Evolutionary conservation across 53 echinoderm and acorn worm species (phyloP), one percentile per base, ranked within the genome.

Genomic region (Pentamera pediparva): DNA sequence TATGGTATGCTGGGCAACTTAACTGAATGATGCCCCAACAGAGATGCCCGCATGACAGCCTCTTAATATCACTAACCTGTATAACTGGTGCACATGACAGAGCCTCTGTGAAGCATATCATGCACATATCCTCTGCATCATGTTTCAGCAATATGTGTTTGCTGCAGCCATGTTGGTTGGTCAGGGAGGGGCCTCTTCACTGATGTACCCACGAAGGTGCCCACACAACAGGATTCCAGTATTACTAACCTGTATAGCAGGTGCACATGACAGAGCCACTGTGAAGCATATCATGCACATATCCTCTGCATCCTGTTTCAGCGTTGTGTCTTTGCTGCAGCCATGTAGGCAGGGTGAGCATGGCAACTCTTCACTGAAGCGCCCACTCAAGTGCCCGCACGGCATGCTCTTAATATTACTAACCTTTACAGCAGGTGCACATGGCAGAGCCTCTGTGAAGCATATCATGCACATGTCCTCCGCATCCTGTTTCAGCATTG

Each of bases 271-370:
- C 61, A 95, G 67, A 8, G 95, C 90, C 76, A 90, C 95, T 4
- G 95, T 95, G 79, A 95, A 95, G 60, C 95, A 95, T 36, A 95
- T 85, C 95, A 95, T 95, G 67, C 95, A 95, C 95, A 95, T 95
- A 45, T 95, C 95, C 63, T 95, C 95, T 11, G 95, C 87, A n/a
- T n/a, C n/a, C n/a, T n/a, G n/a, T n/a, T n/a, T n/a, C n/a, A n/a
- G n/a, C n/a, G n/a, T n/a, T n/a, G n/a, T n/a, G n/a, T n/a, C n/a
- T n/a, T n/a, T n/a, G n/a, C n/a, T n/a, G n/a, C n/a, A n/a, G n/a
- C n/a, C n/a, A n/a, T 95, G n/a, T n/a, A n/a, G n/a, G n/a, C n/a
- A n/a, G n/a, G n/a, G n/a, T n/a, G n/a, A n/a, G n/a, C n/a, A n/a
- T n/a, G n/a, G n/a, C n/a, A n/a, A n/a, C n/a, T n/a, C n/a, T n/a